These are phyloP conservation scores for Peromyscus californicus DNA, from an alignment of 2,113 vertebrate species.

Conservation along the genomic window DNA sequence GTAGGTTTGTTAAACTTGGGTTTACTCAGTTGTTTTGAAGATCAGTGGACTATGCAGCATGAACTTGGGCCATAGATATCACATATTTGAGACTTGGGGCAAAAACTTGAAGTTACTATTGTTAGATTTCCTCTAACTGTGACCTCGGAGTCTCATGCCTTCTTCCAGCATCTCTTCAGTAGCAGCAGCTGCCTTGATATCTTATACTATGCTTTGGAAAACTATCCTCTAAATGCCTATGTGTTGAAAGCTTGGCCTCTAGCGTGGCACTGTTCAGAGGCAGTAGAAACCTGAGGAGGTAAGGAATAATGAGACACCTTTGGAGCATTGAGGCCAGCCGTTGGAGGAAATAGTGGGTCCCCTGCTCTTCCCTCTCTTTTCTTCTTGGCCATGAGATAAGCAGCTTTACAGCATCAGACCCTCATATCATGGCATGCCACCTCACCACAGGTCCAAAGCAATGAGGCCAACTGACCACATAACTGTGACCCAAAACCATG, in stretches of 20 bases:
- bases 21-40: not conserved
- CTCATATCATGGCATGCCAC: not conserved
- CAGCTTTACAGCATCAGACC: not conserved
- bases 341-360: too few species aligned
- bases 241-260: not conserved
- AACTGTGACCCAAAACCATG: not conserved
- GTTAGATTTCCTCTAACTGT: not conserved
- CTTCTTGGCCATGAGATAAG: not conserved
- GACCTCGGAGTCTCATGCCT: not conserved
- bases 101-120: not conserved
- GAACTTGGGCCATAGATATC: not conserved
- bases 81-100: not conserved
- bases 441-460: not conserved
- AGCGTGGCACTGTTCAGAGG: not conserved
- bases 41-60: rapidly evolving
- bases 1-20: not conserved
- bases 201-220: not conserved
- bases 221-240: not conserved
- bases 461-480: not conserved
- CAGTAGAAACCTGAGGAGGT: not conserved
- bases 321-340: rapidly evolving
- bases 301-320: not conserved
- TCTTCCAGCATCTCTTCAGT: not conserved
- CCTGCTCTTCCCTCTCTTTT: not conserved
- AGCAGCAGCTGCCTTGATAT: not conserved